Evolutionary conservation across 2,888 invertebrate genomes (phyloP).

Genomic region (Drosophila planitibia): DNA sequence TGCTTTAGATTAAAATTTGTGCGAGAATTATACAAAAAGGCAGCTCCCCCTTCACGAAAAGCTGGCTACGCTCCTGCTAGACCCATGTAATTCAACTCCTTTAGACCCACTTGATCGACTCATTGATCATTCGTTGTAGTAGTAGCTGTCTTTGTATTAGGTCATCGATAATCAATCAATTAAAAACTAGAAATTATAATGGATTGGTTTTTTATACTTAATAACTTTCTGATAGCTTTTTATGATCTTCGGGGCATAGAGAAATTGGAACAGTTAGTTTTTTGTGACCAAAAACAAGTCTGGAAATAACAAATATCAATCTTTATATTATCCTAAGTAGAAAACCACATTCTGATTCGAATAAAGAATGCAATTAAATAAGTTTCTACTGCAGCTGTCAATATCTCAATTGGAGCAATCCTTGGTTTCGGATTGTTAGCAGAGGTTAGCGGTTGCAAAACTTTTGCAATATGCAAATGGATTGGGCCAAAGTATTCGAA

Average conservation of each 20-base stretch:
- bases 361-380: not conserved
- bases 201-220: not conserved
- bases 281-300: not conserved
- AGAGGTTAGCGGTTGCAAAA: constrained; percentile 9
- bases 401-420: not conserved
- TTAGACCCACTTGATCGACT: not conserved
- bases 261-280: not conserved
- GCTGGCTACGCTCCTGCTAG: not conserved
- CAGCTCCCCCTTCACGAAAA: not conserved
- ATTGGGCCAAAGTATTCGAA: not conserved
- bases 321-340: not conserved
- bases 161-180: not conserved
- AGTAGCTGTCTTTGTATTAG: not conserved
- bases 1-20: not conserved
- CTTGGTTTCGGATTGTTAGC: not conserved
- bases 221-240: not conserved
- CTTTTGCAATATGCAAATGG: constrained; percentile 9
- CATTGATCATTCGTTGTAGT: not conserved
- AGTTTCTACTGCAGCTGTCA: not conserved
- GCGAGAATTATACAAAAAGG: not conserved
- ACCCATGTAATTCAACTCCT: not conserved
- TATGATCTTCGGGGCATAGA: fast-evolving
- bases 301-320: not conserved
- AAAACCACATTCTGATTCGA: not conserved
- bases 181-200: not conserved